A percentile compares a stretch with the other conserved stretches of the same genome.
Conservation (phyloP, 2,797 vertebrate species). For the Myripristis jacobus region DNA sequence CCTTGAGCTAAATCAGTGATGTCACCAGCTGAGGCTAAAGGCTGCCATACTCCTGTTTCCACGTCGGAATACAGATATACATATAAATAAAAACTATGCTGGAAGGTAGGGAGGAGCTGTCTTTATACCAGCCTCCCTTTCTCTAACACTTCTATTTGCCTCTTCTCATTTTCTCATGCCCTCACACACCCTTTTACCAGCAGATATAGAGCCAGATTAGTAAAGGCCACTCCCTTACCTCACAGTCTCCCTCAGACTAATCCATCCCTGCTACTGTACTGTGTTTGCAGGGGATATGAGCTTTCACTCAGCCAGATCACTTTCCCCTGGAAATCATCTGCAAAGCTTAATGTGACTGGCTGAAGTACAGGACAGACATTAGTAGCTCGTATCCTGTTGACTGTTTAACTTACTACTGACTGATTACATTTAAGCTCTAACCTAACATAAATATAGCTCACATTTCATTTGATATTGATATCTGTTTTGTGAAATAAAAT, state of each 20-base stretch:
- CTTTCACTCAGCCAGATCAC: conserved; percentile 61
- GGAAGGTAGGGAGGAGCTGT: conserved; percentile 56
- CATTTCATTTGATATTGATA: not conserved
- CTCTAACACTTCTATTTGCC: conserved; percentile 2
- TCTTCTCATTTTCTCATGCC: conserved; percentile 2
- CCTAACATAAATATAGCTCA: not conserved
- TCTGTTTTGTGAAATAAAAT: not conserved
- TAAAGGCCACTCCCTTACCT: conserved; percentile 65
- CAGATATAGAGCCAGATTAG: conserved; percentile 67
- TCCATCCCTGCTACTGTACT: conserved; percentile 68
- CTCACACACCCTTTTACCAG: conserved; percentile 34
- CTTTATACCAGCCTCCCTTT: conserved; percentile 19
- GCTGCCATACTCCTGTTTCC: conserved; percentile 69
- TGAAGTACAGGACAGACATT: not conserved
- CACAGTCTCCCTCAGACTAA: conserved; percentile 71
- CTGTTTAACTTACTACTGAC: conserved; percentile 1
- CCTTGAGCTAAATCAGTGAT: conserved; percentile 88
- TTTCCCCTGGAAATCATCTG: conserved; percentile 58
- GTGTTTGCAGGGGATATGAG: conserved; percentile 57
- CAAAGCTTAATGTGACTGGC: conserved; percentile 33
- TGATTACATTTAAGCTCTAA: not conserved
- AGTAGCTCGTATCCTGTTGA: conserved; percentile 5
- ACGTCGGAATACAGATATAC: conserved; percentile 66
- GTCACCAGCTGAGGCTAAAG: conserved; percentile 88
- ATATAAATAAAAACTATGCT: conserved; percentile 46